phyloP scores from a whole-genome alignment of 2,888 invertebrate genomes.

The Chrysolina haemoptera region DNA sequence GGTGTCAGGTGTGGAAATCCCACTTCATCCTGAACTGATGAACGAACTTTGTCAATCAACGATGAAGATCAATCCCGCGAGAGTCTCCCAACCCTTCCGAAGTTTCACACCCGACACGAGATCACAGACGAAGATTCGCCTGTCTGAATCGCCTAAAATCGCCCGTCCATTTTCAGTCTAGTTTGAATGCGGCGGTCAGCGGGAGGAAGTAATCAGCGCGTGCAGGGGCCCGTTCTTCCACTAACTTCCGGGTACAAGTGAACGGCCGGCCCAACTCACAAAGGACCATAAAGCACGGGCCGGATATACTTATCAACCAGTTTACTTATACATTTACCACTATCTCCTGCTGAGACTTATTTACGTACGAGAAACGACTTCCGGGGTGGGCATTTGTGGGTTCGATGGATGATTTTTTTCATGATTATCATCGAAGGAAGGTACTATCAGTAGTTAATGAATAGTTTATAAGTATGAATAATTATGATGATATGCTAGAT shows the following conservation, averaged over 20 bases:
- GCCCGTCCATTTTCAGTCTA: conserved; percentile 5
- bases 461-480: too few relatives aligned
- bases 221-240: conserved; percentile 60
- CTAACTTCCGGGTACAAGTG: conserved; percentile 58
- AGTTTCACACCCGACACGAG: neutral
- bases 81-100: neutral
- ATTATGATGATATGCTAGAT: too few relatives aligned
- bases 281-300: conserved; percentile 59
- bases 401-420: neutral
- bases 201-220: conserved; percentile 59
- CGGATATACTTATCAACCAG: conserved; percentile 57
- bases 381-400: conserved; percentile 11
- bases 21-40: too few relatives aligned
- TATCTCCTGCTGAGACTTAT: conserved; percentile 19
- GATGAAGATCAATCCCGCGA: too few relatives aligned
- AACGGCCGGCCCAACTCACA: conserved; percentile 56
- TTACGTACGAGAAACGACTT: conserved; percentile 25
- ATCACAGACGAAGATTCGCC: conserved; percentile 13
- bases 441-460: too few relatives aligned
- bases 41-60: too few relatives aligned
- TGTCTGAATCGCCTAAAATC: conserved; percentile 1
- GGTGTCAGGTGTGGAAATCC: too few relatives aligned
- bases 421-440: too few relatives aligned
- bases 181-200: conserved; percentile 8
- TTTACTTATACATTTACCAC: conserved; percentile 47